phyloP scores from a whole-genome alignment of 2,797 vertebrate genomes.

The Alauda arvensis region DNA sequence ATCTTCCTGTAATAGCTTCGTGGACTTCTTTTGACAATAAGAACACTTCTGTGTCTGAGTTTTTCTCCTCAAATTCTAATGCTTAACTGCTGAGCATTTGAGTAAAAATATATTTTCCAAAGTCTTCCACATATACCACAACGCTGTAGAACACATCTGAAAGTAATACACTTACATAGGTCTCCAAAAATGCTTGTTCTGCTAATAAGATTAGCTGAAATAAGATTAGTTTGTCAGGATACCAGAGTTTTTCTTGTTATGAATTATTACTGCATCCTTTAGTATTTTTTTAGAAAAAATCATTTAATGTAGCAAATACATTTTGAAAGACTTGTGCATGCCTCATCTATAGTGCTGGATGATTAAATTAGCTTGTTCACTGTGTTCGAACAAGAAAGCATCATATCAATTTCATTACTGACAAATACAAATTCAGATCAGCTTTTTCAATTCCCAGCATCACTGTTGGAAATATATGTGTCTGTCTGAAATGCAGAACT shows the following conservation, averaged over 20 bases:
- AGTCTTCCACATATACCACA: not conserved
- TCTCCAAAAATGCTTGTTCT: not conserved
- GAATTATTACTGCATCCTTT: not conserved
- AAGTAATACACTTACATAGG: not conserved
- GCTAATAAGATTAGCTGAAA: not conserved
- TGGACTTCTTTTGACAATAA: not conserved
- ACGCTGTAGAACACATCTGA: not conserved
- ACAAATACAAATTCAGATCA: not conserved
- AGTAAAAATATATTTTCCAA: not conserved
- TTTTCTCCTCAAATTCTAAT: not conserved
- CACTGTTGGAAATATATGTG: not conserved
- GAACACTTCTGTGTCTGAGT: not conserved
- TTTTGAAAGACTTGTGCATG: not conserved
- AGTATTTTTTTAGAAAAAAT: not conserved
- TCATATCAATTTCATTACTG: not conserved
- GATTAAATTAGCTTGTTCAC: not conserved
- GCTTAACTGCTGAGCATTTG: not conserved
- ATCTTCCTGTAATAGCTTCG: not conserved
- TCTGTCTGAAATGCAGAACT: not conserved
- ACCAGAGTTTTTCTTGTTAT: not conserved
- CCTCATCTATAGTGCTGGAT: not conserved
- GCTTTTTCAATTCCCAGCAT: not conserved
- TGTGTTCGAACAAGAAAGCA: not conserved
- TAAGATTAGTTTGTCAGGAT: not conserved
- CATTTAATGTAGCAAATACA: not conserved